A percentile compares a stretch with the other conserved stretches of the same genome.
phyloP scores from a whole-genome alignment of 1,140 invertebrate species.

The Papilio dardanus region DNA sequence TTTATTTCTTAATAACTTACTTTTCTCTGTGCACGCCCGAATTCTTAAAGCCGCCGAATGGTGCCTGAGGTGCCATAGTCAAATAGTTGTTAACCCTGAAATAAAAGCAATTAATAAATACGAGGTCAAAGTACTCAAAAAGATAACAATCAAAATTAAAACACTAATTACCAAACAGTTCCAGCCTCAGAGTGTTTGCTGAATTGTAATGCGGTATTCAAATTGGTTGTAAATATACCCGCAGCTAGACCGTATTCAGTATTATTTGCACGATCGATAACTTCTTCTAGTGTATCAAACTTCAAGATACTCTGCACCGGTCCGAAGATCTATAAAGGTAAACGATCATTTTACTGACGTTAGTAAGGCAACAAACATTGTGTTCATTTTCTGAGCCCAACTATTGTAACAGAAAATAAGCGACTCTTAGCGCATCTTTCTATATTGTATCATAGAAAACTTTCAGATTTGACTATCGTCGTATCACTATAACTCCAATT shows the following conservation, averaged over 20 bases:
- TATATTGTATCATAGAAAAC: too few relatives aligned
- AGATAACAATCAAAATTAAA: not conserved
- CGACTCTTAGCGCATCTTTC: too few relatives aligned
- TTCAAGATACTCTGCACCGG: slow-evolving; percentile 95
- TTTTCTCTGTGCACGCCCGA: slow-evolving; percentile 89
- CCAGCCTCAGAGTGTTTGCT: slow-evolving; percentile 94
- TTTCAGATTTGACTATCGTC: too few relatives aligned
- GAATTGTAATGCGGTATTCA: slow-evolving; percentile 90
- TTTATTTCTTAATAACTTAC: slow-evolving; percentile 46
- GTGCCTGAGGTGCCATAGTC: slow-evolving; percentile 82
- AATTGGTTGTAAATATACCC: slow-evolving; percentile 92
- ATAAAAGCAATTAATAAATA: slow-evolving; percentile 41
- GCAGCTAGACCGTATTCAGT: slow-evolving; percentile 95
- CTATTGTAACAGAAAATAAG: too few relatives aligned
- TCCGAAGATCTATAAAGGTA: slow-evolving; percentile 87
- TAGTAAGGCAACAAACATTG: not conserved
- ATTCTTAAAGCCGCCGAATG: slow-evolving; percentile 91
- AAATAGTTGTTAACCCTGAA: slow-evolving; percentile 89
- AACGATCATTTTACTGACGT: not conserved
- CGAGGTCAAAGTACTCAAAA: not conserved
- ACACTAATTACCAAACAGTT: slow-evolving; percentile 89
- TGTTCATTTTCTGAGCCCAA: too few relatives aligned
- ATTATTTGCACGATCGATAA: slow-evolving; percentile 93
- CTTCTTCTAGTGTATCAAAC: slow-evolving; percentile 94
- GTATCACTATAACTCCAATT: slow-evolving; percentile 39